phyloP scores from a whole-genome alignment of 2,797 vertebrate genomes.

The Lutjanus campechanus region DNA sequence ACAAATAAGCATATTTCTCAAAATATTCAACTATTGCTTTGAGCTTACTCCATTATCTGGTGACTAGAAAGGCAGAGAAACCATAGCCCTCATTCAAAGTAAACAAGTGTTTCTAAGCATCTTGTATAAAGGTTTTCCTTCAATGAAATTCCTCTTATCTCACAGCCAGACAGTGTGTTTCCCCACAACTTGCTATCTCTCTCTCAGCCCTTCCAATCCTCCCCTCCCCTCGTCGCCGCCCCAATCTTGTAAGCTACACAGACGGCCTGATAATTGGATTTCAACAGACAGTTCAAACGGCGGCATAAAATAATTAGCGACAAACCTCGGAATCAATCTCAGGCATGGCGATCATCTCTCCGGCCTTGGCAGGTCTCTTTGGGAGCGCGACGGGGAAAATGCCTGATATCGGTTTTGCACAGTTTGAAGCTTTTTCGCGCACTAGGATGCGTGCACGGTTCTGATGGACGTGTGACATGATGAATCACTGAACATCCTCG shows the following conservation, averaged over 20 bases:
- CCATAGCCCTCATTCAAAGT: constrained; percentile 14
- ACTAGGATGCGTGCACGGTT: neutral
- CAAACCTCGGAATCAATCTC: constrained; percentile 76
- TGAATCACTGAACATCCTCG: neutral
- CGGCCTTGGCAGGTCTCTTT: constrained; percentile 40
- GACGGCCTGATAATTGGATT: constrained; percentile 83
- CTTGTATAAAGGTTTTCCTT: constrained; percentile 14
- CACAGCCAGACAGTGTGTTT: constrained; percentile 38
- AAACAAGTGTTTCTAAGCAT: constrained; percentile 35
- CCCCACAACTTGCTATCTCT: constrained; percentile 18
- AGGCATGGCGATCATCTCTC: constrained; percentile 55
- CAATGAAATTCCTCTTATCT: constrained; percentile 38
- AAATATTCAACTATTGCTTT: constrained; percentile 3
- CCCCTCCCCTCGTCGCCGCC: constrained; percentile 47
- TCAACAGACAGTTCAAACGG: constrained; percentile 82
- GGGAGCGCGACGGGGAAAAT: constrained; percentile 1
- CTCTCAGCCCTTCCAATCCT: constrained; percentile 33
- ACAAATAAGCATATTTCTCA: neutral
- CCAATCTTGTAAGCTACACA: constrained; percentile 76
- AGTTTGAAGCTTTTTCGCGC: constrained; percentile 10
- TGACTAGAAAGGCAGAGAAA: constrained; percentile 21
- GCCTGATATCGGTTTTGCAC: constrained; percentile 10
- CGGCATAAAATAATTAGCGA: constrained; percentile 81
- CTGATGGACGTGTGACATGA: neutral
- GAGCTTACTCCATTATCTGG: constrained; percentile 1